Conservation (phyloP, 2,888 invertebrate species). For the Dione juno region DNA sequence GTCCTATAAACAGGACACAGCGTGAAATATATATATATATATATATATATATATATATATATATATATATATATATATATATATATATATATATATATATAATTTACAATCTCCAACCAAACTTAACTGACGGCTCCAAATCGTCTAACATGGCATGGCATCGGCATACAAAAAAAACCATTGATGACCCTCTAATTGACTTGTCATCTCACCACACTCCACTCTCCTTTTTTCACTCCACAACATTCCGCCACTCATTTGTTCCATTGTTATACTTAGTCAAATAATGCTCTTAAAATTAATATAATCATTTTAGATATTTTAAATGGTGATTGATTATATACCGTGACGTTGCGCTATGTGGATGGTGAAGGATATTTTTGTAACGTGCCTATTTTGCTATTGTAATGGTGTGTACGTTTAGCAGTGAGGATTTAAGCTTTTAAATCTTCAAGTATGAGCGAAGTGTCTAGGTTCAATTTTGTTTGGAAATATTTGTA, state of each 20-base stretch:
- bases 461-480: not conserved
- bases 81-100: no score
- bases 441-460: not conserved
- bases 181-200: slow-evolving; percentile 79
- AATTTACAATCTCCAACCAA: not conserved
- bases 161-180: slow-evolving; percentile 53
- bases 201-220: slow-evolving; percentile 71
- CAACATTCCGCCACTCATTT: slow-evolving; percentile 66
- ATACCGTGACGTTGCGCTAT: slow-evolving; percentile 67
- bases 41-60: no score
- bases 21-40: no score
- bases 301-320: slow-evolving; percentile 80
- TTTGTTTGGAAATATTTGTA: not conserved
- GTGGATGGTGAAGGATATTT: slow-evolving; percentile 54
- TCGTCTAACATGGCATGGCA: slow-evolving; percentile 57
- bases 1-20: no score
- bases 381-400: slow-evolving; percentile 48
- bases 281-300: slow-evolving; percentile 79
- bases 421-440: not conserved
- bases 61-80: no score
- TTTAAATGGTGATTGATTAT: slow-evolving; percentile 81
- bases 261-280: slow-evolving; percentile 75
- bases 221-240: slow-evolving; percentile 53
- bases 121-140: slow-evolving; percentile 60
- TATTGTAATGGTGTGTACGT: slow-evolving; percentile 34